Percentiles rank a stretch among this genome's conserved stretches.
These are phyloP conservation scores for Cosmia trapezina DNA, from an alignment of 2,888 invertebrate species.

Conservation along the genomic window DNA sequence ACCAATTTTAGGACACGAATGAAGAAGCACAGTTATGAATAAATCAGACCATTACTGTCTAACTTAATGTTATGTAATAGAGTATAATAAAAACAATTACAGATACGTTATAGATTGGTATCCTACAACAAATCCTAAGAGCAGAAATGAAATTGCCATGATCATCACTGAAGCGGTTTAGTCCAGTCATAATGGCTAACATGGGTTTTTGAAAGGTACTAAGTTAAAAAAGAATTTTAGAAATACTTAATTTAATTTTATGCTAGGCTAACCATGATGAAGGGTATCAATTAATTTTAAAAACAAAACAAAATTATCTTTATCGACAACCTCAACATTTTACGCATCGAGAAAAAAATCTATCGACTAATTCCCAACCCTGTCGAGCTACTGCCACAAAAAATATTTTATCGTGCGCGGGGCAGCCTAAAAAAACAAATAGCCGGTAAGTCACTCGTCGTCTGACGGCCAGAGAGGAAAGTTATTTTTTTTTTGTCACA, in stretches of 20 bases:
- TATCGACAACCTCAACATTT: constrained; percentile 24
- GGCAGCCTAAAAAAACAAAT: constrained; percentile 89
- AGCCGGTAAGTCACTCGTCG: constrained; percentile 88
- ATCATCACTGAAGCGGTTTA: not conserved
- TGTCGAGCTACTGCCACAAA: constrained; percentile 88
- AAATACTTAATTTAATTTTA: not conserved
- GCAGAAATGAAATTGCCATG: not conserved
- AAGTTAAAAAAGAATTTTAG: no score
- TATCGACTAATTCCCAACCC: constrained; percentile 73
- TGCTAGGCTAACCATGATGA: not conserved
- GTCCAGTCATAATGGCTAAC: not conserved
- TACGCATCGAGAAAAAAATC: constrained; percentile 48
- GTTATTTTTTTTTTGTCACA: constrained; percentile 88
- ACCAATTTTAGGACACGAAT: not conserved
- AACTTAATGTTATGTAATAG: not conserved
- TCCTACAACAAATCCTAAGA: not conserved
- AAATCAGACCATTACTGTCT: not conserved
- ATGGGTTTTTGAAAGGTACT: not conserved
- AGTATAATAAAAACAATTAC: not conserved
- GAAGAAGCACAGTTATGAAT: not conserved
- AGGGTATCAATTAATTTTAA: not conserved
- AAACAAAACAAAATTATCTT: not conserved
- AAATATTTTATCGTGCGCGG: constrained; percentile 89
- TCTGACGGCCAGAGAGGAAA: constrained; percentile 81
- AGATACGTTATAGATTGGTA: not conserved